Conservation (phyloP, 2,797 vertebrate species). For the Uromys caudimaculatus region DNA sequence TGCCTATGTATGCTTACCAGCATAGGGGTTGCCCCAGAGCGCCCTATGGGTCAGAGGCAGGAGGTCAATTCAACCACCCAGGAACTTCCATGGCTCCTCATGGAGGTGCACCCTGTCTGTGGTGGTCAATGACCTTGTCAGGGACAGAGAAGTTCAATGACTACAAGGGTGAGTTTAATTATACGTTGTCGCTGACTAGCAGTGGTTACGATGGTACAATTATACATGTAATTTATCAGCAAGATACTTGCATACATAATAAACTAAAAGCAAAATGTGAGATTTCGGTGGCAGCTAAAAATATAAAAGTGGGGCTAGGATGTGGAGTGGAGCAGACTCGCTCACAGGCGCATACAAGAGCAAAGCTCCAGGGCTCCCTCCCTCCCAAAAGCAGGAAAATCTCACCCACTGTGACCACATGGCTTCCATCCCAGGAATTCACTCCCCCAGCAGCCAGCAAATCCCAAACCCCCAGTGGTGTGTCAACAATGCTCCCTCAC, state of each 20-base stretch:
- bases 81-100: background rate
- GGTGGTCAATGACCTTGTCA: constrained; percentile 74
- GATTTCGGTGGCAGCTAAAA: constrained; percentile 61
- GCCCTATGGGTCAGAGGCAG: accelerated
- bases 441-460: constrained; percentile 72
- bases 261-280: constrained; percentile 74
- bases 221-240: constrained; percentile 79
- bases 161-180: constrained; percentile 80
- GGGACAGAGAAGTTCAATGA: constrained; percentile 72
- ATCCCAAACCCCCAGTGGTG: constrained; percentile 76
- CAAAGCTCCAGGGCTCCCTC: background rate
- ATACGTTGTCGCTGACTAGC: constrained; percentile 67
- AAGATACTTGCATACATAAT: constrained; percentile 74
- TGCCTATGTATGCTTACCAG: accelerated
- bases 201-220: constrained; percentile 71
- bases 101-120: constrained; percentile 30
- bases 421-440: constrained; percentile 48
- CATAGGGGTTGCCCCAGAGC: accelerated
- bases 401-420: constrained; percentile 33
- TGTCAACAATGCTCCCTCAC: constrained; percentile 79
- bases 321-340: background rate
- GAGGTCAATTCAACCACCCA: accelerated
- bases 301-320: constrained; percentile 47
- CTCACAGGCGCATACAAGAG: background rate
- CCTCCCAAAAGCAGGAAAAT: constrained; percentile 56